phyloP scores from a whole-genome alignment of 2,888 invertebrate genomes.

The Mythimna lalbum region DNA sequence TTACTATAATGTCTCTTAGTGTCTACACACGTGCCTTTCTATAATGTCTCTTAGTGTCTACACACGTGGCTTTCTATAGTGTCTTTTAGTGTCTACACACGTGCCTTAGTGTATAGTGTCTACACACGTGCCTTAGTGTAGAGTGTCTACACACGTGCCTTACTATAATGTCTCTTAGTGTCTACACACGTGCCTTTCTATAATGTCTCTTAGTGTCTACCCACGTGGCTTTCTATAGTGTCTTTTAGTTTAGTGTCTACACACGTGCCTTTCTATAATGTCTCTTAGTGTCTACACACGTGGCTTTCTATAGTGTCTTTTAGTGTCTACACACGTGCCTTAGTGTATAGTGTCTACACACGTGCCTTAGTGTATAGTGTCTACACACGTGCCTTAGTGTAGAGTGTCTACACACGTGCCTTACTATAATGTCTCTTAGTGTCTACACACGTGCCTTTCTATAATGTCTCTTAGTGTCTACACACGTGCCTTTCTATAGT shows the following conservation, averaged over 20 bases:
- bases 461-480: background rate
- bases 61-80: too few species aligned
- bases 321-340: background rate
- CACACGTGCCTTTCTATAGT: constrained; percentile 4
- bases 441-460: too few species aligned
- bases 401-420: background rate
- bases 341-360: background rate
- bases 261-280: constrained; percentile 7
- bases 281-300: background rate
- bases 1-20: constrained; percentile 7
- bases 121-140: too few species aligned
- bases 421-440: constrained; percentile 7
- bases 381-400: too few species aligned
- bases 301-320: too few species aligned
- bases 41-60: too few species aligned
- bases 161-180: background rate
- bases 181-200: background rate
- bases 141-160: too few species aligned
- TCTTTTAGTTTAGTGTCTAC: background rate
- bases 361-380: too few species aligned
- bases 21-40: too few species aligned
- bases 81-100: background rate
- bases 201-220: constrained; percentile 1
- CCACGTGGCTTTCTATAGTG: too few species aligned
- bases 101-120: constrained; percentile 2